These are phyloP conservation scores for Talpa occidentalis DNA, from an alignment of 2,113 vertebrate species.

Conservation along the genomic window DNA sequence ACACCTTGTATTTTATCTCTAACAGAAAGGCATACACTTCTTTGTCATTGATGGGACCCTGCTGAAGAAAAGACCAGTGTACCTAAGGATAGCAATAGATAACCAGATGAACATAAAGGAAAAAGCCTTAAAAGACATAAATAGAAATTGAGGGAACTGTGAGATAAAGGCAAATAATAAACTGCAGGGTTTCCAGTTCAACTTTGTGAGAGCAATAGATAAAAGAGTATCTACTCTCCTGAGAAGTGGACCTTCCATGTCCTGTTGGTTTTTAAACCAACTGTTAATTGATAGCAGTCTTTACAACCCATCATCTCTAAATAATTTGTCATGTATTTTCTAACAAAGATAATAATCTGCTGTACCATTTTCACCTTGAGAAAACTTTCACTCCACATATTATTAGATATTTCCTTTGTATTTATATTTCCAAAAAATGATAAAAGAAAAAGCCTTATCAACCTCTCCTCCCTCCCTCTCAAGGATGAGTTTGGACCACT, in stretches of 20 bases:
- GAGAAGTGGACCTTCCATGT: background rate
- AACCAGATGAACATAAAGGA: background rate
- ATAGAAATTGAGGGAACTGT: background rate
- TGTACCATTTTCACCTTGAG: background rate
- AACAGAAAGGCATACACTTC: background rate
- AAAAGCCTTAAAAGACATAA: background rate
- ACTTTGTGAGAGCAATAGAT: background rate
- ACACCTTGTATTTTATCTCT: background rate
- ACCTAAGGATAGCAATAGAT: background rate
- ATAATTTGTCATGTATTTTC: background rate
- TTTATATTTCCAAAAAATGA: too few relatives aligned
- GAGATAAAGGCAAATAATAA: background rate
- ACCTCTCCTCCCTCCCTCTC: too few relatives aligned
- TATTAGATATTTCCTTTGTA: too few relatives aligned
- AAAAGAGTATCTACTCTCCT: background rate
- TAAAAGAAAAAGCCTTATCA: background rate
- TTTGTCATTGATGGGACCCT: background rate
- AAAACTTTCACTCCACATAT: background rate
- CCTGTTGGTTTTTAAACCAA: background rate
- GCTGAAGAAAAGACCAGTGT: background rate
- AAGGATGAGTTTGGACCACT: background rate
- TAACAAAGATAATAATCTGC: background rate
- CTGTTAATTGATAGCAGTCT: background rate
- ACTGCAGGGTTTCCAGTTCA: background rate
- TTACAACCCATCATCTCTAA: rapidly evolving